Conservation (phyloP, 2,797 vertebrate genomes). For the Salarias fasciatus region DNA sequence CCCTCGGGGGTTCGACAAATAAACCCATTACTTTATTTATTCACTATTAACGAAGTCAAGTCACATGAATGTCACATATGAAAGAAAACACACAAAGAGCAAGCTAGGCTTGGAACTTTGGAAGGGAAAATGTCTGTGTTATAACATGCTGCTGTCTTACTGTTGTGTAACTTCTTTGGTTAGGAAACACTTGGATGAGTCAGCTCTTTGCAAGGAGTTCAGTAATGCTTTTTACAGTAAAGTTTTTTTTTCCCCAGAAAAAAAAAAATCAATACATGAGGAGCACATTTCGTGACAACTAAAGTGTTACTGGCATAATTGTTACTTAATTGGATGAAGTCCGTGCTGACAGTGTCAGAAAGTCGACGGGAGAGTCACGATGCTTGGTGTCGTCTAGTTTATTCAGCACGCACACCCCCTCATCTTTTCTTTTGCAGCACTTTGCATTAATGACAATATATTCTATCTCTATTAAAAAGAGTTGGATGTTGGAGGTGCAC, state of each 20-base stretch:
- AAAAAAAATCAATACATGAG: slow-evolving; percentile 11
- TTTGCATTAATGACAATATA: too few species aligned
- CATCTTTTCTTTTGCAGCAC: too few species aligned
- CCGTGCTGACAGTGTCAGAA: not conserved
- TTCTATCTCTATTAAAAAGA: too few species aligned
- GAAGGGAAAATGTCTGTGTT: not conserved
- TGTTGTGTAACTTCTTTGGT: not conserved
- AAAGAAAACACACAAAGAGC: slow-evolving; percentile 1
- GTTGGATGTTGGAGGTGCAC: too few species aligned
- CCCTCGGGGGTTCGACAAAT: slow-evolving; percentile 17
- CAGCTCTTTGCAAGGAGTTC: slow-evolving; percentile 11
- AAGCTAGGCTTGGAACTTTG: too few species aligned
- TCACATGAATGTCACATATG: not conserved
- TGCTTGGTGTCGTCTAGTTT: not conserved
- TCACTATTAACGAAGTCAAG: slow-evolving; percentile 23
- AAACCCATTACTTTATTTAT: slow-evolving; percentile 19
- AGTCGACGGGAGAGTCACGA: not conserved
- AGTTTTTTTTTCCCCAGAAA: slow-evolving; percentile 6
- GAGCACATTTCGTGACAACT: slow-evolving; percentile 3
- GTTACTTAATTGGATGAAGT: slow-evolving; percentile 1
- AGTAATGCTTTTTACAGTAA: slow-evolving; percentile 13
- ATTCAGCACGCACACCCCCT: too few species aligned
- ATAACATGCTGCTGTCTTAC: not conserved
- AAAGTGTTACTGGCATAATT: slow-evolving; percentile 11
- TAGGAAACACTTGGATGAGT: slow-evolving; percentile 2